Base-by-base conservation (phyloP, 2,113 vertebrate genomes). In the Oncorhynchus kisutch region DNA sequence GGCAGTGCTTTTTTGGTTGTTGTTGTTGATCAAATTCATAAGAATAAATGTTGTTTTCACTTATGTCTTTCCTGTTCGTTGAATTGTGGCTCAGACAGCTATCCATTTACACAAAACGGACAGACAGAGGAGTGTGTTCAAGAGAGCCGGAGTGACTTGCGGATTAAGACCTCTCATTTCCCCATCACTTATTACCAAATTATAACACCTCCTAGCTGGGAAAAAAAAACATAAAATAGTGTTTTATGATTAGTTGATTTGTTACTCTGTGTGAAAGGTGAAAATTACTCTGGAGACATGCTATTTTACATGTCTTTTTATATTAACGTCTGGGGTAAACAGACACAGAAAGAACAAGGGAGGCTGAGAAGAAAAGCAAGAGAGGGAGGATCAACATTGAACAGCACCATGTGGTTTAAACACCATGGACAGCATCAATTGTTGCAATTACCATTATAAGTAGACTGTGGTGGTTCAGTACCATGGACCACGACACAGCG, bases 111-210 rank as follows among this genome's bases (percentile, higher is more conserved):
- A 24, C 20, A 73, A 69, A 49, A 39, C 66, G n/a, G 25, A n/a
- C 65, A 22, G 39, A 69, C 31, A 27, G 39, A 67, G 62, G 66
- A 45, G 11, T 16, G 16, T 74, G 8, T 20, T 14, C 71, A 73
- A 1, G 39, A 62, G 71, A 51, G 29, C 51, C 48, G 27, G 29
- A 59, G 24, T 7, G 27, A 69, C 67, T 14, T 73, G 8, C n/a
- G 14, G 18, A 70, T 59, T 73, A 31, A 45, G 20, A 73, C 66
- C 71, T 73, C 62, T 45, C 24, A n/a, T 29, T 69, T 29, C 34
- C 67, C 34, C 18, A 5, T 48, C 2, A 60, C 59, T 69, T 45
- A 45, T 25, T 51, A 51, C 25, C 39, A 64, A 12, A n/a, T 77
- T 25, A 16, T 29, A 45, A 71, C 62, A 20, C 45, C 14, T 16